A percentile compares a stretch with the other conserved stretches of the same genome.
Conservation (phyloP, 2,888 invertebrate genomes). For the Mythimna albipuncta region DNA sequence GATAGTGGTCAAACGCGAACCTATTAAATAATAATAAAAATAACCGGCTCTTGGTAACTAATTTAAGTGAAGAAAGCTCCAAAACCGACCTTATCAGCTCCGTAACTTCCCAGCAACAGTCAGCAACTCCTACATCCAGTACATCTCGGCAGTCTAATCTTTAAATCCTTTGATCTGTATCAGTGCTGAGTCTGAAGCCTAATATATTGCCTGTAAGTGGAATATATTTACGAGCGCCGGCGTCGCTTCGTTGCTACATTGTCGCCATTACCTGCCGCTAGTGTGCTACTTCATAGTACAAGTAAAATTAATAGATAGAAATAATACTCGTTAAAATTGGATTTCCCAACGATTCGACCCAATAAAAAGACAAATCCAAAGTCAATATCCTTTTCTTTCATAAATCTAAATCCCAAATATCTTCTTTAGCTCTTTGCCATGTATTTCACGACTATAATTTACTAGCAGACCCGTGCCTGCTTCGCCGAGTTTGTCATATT, state of each 20-base stretch:
- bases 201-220: constrained; percentile 55
- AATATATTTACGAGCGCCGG: constrained; percentile 46
- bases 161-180: constrained; percentile 55
- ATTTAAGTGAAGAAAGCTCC: not conserved
- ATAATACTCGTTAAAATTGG: not conserved
- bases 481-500: too few relatives aligned
- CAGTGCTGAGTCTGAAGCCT: constrained; percentile 44
- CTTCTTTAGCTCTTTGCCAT: too few relatives aligned
- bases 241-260: constrained; percentile 17
- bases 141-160: constrained; percentile 40
- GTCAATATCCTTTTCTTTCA: too few relatives aligned
- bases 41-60: not conserved
- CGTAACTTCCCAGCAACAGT: constrained; percentile 28
- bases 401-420: too few relatives aligned
- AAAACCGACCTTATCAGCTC: constrained; percentile 6
- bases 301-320: constrained; percentile 5
- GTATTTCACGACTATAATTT: too few relatives aligned
- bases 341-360: too few relatives aligned
- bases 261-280: constrained; percentile 29
- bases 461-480: too few relatives aligned
- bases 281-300: constrained; percentile 38
- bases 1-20: too few relatives aligned
- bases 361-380: not conserved
- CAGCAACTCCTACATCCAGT: constrained; percentile 26
- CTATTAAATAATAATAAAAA: too few relatives aligned